Evolutionary conservation across 2,797 vertebrate genomes (phyloP).

Genomic region (Premnoplex brunnescens): DNA sequence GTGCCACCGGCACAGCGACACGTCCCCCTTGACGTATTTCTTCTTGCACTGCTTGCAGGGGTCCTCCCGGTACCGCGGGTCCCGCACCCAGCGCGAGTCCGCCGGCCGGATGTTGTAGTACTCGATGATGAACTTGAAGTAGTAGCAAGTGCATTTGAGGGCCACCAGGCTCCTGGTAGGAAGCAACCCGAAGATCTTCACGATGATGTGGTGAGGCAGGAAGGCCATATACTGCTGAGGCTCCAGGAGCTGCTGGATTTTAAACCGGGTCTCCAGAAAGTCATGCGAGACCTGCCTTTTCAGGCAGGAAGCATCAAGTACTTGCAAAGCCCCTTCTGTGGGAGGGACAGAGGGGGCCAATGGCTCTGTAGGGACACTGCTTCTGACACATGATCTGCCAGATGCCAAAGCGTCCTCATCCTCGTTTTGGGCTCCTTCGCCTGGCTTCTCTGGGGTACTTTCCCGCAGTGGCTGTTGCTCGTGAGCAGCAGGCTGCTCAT

Average conservation of each 20-base stretch:
- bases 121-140: slow-evolving; percentile 91
- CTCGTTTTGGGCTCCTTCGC: background rate
- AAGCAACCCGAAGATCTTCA: slow-evolving; percentile 88
- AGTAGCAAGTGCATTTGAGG: slow-evolving; percentile 92
- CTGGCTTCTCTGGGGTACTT: slow-evolving; percentile 17
- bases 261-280: slow-evolving; percentile 89
- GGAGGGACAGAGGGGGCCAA: background rate
- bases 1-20: slow-evolving; percentile 96
- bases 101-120: slow-evolving; percentile 89
- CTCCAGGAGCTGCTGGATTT: slow-evolving; percentile 92
- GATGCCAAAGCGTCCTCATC: slow-evolving; percentile 12
- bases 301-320: slow-evolving; percentile 66
- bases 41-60: slow-evolving; percentile 97
- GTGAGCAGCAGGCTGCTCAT: background rate
- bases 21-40: slow-evolving; percentile 87
- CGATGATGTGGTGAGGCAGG: slow-evolving; percentile 91
- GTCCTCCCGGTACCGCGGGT: slow-evolving; percentile 93
- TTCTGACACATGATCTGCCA: background rate
- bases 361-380: background rate
- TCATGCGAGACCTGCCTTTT: slow-evolving; percentile 84
- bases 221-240: slow-evolving; percentile 89
- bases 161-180: slow-evolving; percentile 90
- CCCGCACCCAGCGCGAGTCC: slow-evolving; percentile 93
- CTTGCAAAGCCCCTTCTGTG: slow-evolving; percentile 2
- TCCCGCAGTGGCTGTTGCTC: background rate